phyloP scores from a whole-genome alignment of 2,888 invertebrate species.

The Pachliopta kotzebuea region DNA sequence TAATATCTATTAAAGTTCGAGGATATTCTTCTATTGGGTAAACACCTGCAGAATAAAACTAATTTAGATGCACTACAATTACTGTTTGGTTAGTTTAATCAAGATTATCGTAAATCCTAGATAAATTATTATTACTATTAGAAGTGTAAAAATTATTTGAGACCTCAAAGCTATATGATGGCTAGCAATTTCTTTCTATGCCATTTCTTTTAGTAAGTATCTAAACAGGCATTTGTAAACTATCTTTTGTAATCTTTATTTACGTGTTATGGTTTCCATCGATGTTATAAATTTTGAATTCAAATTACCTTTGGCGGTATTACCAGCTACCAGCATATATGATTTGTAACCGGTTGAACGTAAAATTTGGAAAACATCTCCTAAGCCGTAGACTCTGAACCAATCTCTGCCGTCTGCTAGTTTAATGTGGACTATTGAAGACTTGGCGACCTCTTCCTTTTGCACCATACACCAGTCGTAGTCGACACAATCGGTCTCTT shows the following conservation, averaged over 20 bases:
- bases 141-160: too few species aligned
- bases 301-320: slow-evolving; percentile 86
- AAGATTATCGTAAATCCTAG: too few species aligned
- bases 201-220: too few species aligned
- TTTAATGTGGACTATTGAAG: slow-evolving; percentile 41
- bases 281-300: not conserved
- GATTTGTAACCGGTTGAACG: slow-evolving; percentile 51
- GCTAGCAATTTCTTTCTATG: too few species aligned
- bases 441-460: slow-evolving; percentile 31
- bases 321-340: slow-evolving; percentile 86
- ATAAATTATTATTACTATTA: too few species aligned
- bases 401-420: slow-evolving; percentile 68
- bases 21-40: slow-evolving; percentile 55
- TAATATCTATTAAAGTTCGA: slow-evolving; percentile 82
- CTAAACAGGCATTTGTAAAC: too few species aligned
- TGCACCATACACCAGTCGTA: slow-evolving; percentile 47
- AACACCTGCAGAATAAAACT: slow-evolving; percentile 49
- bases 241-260: too few species aligned
- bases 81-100: too few species aligned
- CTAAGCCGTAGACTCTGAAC: slow-evolving; percentile 70
- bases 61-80: not conserved
- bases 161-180: too few species aligned
- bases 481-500: slow-evolving; percentile 32
- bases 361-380: slow-evolving; percentile 75
- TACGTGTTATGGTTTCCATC: too few species aligned